phyloP scores from a whole-genome alignment of 2,113 vertebrate genomes.

The Columba janthina region DNA sequence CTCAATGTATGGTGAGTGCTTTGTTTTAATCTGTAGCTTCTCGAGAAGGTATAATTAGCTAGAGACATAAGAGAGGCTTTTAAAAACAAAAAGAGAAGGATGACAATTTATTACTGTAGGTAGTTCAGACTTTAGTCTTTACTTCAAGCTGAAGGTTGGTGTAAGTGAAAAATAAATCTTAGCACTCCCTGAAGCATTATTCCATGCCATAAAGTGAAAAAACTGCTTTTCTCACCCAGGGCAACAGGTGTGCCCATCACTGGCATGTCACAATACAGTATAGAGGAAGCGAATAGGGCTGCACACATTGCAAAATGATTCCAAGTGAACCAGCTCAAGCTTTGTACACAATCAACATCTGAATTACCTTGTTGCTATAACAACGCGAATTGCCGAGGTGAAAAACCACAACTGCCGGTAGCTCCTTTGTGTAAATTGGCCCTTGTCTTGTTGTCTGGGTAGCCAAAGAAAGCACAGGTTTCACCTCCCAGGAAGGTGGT shows the following conservation, averaged over 20 bases:
- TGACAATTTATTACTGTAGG: slow-evolving; percentile 4
- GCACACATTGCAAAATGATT: neutral
- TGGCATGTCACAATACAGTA: neutral
- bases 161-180: neutral
- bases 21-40: neutral
- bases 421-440: neutral
- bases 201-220: neutral
- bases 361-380: neutral
- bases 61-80: neutral
- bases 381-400: neutral
- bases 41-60: neutral
- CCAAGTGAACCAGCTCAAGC: neutral
- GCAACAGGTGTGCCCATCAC: neutral
- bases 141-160: neutral
- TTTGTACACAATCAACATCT: neutral
- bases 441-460: accelerated
- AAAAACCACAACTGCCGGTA: neutral
- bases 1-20: neutral
- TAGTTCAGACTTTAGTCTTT: neutral
- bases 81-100: neutral
- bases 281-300: neutral
- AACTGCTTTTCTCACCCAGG: neutral
- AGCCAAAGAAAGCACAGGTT: neutral
- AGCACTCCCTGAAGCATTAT: neutral
- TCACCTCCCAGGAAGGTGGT: neutral